phyloP scores from a whole-genome alignment of 2,888 invertebrate species.

The Cremastobaeus sp. region DNA sequence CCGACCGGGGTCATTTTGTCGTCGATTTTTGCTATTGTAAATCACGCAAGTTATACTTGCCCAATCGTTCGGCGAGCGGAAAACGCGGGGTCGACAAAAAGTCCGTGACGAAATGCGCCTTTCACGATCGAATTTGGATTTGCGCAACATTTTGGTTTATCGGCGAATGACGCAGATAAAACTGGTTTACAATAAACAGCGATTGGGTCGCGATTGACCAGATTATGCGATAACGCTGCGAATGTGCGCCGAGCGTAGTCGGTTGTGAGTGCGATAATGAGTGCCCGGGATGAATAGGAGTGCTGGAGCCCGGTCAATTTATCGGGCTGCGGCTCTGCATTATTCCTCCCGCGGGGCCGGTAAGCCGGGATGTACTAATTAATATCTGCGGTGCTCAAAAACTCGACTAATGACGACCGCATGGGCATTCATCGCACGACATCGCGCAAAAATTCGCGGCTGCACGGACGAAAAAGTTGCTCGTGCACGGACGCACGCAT shows the following conservation, averaged over 20 bases:
- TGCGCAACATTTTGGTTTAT: slow-evolving; percentile 20
- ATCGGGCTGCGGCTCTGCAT: slow-evolving; percentile 17
- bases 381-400: too few species aligned
- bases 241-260: not conserved
- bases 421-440: too few species aligned
- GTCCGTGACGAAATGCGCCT: not conserved
- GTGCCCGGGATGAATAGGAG: slow-evolving; percentile 9
- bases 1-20: too few species aligned
- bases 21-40: too few species aligned
- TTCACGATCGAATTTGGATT: slow-evolving; percentile 7
- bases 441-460: slow-evolving; percentile 4
- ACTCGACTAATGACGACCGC: too few species aligned
- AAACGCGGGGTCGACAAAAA: too few species aligned
- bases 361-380: slow-evolving; percentile 5
- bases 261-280: slow-evolving; percentile 13
- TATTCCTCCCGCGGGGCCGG: slow-evolving; percentile 8
- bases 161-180: slow-evolving; percentile 11
- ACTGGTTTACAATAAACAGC: slow-evolving; percentile 10
- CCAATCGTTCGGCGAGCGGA: too few species aligned
- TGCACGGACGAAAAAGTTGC: not conserved
- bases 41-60: too few species aligned
- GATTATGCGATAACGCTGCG: not conserved
- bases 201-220: slow-evolving; percentile 10
- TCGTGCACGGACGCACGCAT: not conserved
- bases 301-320: slow-evolving; percentile 16